Evolutionary conservation across 2,113 vertebrate genomes (phyloP), one percentile per base, ranked within the genome.

Genomic region (Melozone crissalis): DNA sequence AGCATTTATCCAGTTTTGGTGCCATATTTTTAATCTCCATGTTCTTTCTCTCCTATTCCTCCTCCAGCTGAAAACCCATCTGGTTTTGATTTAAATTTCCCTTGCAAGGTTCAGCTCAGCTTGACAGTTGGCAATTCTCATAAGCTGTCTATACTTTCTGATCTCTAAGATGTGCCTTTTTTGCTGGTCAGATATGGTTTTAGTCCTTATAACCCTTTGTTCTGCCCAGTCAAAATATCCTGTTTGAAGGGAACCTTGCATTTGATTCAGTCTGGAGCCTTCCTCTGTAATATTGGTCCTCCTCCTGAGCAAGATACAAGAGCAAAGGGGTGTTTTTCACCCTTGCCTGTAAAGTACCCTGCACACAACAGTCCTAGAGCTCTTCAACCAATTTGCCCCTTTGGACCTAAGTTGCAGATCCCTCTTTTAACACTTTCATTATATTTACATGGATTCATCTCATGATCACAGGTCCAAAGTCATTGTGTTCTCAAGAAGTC

Each of bases 21-120:
- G 86, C 89, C 65, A 47, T 47, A 57, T 41, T 89, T 94, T 92
- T 90, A 76, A 89, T 90, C 65, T 77, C 61, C 16, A 20, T 84
- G 28, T 51, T 84, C 52, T 91, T 75, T 84, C 69, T 68, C 33
- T 87, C 46, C 17, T 63, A 10, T 67, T 94, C 35, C 31, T 91
- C 27, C 52, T 82, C 52, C 72, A 59, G 43, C 37, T 77, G 72
- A 79, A 96, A 90, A 86, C 9, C 23, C 13, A 9, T 81, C 80
- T 96, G 86, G 24, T 84, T 91, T 84, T 84, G 19, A 78, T 92
- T 95, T 93, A 87, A 37, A 91, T 94, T 95, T 96, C 66, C 58
- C 89, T 72, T 61, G n/a, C 69, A 73, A 72, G 28, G 18, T 82
- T 91, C 85, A 92, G 62, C 69, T 52, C 69, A 79, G 22, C 54